Evolutionary conservation across 2,888 invertebrate species (phyloP).

Genomic region (Cotesia congregata): DNA sequence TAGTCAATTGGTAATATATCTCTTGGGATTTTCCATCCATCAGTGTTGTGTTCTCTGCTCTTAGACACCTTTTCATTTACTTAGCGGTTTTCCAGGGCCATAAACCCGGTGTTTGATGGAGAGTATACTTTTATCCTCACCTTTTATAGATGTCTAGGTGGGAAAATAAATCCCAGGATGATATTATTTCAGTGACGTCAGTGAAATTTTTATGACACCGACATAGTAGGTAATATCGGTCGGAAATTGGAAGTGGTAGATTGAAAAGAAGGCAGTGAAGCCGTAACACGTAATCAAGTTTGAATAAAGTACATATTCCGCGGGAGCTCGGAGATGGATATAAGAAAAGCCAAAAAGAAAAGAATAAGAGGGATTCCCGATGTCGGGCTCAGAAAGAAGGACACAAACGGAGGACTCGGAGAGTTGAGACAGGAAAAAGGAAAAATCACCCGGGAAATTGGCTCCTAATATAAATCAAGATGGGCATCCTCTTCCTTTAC

Average conservation of each 20-base stretch:
- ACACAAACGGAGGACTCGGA: slow-evolving; percentile 23
- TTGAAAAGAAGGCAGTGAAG: slow-evolving; percentile 2
- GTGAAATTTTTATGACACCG: slow-evolving; percentile 10
- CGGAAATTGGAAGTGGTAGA: slow-evolving; percentile 16
- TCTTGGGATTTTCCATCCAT: too few relatives aligned
- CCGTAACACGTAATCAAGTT: slow-evolving; percentile 15
- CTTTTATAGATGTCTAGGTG: neutral
- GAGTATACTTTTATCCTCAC: neutral
- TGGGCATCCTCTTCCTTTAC: slow-evolving; percentile 43
- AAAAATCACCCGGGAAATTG: slow-evolving; percentile 53
- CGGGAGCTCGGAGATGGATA: slow-evolving; percentile 10
- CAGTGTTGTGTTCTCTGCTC: neutral
- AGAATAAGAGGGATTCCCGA: slow-evolving; percentile 7
- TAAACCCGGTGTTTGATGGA: neutral
- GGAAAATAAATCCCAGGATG: neutral
- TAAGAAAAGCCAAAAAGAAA: slow-evolving; percentile 26
- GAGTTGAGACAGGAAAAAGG: slow-evolving; percentile 45
- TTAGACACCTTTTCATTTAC: neutral
- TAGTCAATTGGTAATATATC: too few relatives aligned
- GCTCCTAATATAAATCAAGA: slow-evolving; percentile 56
- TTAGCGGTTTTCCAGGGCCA: neutral
- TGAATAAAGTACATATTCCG: slow-evolving; percentile 24
- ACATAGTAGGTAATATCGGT: neutral
- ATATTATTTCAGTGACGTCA: neutral
- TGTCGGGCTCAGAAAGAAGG: slow-evolving; percentile 14